Evolutionary conservation across 1,140 invertebrate genomes (phyloP).

Genomic region (Limonius californicus): DNA sequence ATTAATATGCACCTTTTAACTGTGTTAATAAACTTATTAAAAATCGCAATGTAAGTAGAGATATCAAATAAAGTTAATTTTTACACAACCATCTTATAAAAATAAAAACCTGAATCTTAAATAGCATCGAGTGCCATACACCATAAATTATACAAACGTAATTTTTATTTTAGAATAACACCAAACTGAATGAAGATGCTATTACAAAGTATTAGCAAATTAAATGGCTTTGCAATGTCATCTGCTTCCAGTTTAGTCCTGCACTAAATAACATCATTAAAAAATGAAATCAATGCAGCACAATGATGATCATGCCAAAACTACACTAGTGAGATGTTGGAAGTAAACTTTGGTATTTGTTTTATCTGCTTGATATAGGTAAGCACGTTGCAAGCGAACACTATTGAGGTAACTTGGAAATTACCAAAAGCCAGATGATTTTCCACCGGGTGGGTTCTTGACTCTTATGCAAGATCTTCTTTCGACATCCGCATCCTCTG

Average conservation of each 20-base stretch:
- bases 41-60: neutral
- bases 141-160: neutral
- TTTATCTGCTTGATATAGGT: slow-evolving; percentile 2
- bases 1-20: slow-evolving; percentile 2
- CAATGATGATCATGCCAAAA: neutral
- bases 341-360: slow-evolving; percentile 3
- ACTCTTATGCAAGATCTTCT: slow-evolving; percentile 62
- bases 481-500: slow-evolving; percentile 61
- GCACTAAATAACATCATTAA: neutral
- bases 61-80: slow-evolving; percentile 1
- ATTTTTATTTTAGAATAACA: neutral
- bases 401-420: slow-evolving; percentile 8
- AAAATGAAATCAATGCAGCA: neutral
- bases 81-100: neutral
- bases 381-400: slow-evolving; percentile 22
- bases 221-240: too few species aligned
- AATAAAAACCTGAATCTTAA: too few species aligned
- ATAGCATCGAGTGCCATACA: neutral
- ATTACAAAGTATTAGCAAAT: neutral
- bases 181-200: neutral
- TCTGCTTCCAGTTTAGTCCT: too few species aligned
- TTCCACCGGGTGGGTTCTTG: slow-evolving; percentile 62
- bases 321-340: neutral
- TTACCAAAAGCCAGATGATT: slow-evolving; percentile 65
- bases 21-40: neutral